Percentiles rank a stretch among this genome's conserved stretches.
These are phyloP conservation scores for Anagrus nilaparvatae DNA, from an alignment of 1,140 invertebrate genomes.

Conservation along the genomic window DNA sequence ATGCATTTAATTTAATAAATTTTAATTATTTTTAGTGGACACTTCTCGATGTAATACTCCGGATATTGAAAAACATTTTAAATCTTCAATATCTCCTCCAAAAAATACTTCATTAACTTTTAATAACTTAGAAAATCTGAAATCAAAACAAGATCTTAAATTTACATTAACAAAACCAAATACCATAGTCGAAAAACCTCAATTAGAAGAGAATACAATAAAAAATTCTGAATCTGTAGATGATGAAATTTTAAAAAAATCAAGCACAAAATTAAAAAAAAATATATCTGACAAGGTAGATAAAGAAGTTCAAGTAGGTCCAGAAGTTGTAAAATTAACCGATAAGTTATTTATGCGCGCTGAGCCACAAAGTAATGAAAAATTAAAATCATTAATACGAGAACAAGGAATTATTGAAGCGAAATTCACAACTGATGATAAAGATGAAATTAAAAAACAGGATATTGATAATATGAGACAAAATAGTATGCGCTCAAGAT, in stretches of 20 bases:
- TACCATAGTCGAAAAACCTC: slow-evolving; percentile 11
- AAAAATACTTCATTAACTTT: slow-evolving; percentile 1
- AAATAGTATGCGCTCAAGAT: slow-evolving; percentile 34
- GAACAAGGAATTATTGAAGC: slow-evolving; percentile 28
- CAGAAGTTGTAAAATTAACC: slow-evolving; percentile 22
- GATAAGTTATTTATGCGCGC: slow-evolving; percentile 39
- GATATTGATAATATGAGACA: slow-evolving; percentile 37
- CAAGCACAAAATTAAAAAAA: not conserved
- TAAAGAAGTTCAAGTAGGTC: not conserved
- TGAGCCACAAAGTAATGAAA: slow-evolving; percentile 35
- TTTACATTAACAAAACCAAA: slow-evolving; percentile 4
- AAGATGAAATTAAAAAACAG: slow-evolving; percentile 36
- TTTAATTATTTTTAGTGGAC: slow-evolving; percentile 22
- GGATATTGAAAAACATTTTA: slow-evolving; percentile 37
- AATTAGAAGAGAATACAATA: too few relatives aligned
- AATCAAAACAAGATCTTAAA: slow-evolving; percentile 15
- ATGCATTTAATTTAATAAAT: slow-evolving; percentile 4
- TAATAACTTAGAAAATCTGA: slow-evolving; percentile 2
- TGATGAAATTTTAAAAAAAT: not conserved
- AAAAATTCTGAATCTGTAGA: too few relatives aligned
- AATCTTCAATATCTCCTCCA: slow-evolving; percentile 24
- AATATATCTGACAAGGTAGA: not conserved
- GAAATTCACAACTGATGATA: slow-evolving; percentile 29
- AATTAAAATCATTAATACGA: slow-evolving; percentile 29
- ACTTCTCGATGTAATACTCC: slow-evolving; percentile 31